Base-by-base conservation (phyloP, 2,113 vertebrate genomes). In the Archilochus colubris region DNA sequence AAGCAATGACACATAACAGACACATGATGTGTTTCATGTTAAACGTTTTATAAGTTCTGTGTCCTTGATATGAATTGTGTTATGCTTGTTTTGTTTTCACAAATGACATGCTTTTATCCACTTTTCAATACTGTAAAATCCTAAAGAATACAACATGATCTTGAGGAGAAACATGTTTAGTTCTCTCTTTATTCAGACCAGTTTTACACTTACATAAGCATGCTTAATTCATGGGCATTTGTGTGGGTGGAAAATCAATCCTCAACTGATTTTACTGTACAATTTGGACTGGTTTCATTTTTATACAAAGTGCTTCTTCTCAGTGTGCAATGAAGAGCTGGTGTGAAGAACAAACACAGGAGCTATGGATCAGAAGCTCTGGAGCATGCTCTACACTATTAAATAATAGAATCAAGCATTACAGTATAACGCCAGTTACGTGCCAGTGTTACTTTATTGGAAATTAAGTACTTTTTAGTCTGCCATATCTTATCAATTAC, bases 1-100 rank as follows among this genome's bases (percentile, higher is more conserved):
- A 89, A 66, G 68, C 0, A 0, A 28, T 79, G 22, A 48, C 24
- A 46, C 0, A 0, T 61, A 76, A 51, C n/a, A 31, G 64, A 75
- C 14, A 44, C 16, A 48, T 13, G 14, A 61, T 6, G 4, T 13
- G 38, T 92, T 88, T 64, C 3, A 5, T n/a, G 36, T 61, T 54
- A 31, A 69, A 54, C 31, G 10, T 23, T 82, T 93, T 72, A 55
- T 75, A 9, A 90, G 44, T 53, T 6, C 5, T 61, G 20, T n/a
- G 8, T 44, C 10, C 9, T 86, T 69, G 70, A 75, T 36, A 55
- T 31, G 36, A 63, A 59, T 51, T 5, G 7, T 2, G 0, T 10
- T 13, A 7, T 14, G 3, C 44, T 66, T 14, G 18, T 10, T n/a
- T 62, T 38, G 23, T 70, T 18, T 15, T 6, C 36, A 19, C 14